phyloP scores from a whole-genome alignment of 2,797 vertebrate genomes.

The Hydrophis major region DNA sequence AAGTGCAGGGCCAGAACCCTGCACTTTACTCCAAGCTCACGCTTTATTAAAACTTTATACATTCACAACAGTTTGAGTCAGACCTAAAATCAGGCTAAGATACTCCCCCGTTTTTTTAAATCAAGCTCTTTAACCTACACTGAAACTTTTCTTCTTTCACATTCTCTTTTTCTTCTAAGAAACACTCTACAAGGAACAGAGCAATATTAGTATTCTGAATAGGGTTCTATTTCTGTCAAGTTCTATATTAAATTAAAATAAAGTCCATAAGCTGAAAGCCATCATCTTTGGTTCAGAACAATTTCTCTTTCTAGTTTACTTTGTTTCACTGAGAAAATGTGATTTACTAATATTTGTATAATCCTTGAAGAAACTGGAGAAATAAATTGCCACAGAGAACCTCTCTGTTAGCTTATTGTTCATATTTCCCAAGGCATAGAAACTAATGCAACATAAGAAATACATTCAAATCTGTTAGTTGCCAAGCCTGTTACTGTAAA shows the following conservation, averaged over 20 bases:
- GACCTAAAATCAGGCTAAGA: not conserved
- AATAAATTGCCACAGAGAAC: not conserved
- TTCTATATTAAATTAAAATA: not conserved
- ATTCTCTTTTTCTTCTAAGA: not conserved
- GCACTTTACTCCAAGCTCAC: too few relatives aligned
- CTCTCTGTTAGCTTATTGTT: not conserved
- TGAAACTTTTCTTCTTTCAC: not conserved
- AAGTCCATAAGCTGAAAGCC: not conserved
- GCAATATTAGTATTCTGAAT: not conserved
- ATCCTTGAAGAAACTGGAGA: not conserved
- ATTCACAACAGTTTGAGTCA: not conserved
- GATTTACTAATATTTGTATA: not conserved
- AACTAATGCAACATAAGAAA: not conserved
- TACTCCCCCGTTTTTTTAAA: not conserved
- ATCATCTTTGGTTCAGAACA: not conserved
- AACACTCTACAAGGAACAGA: not conserved
- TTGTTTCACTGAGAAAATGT: not conserved
- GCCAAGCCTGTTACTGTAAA: not conserved
- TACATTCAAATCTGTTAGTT: not conserved
- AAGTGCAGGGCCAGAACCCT: too few relatives aligned
- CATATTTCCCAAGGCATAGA: not conserved
- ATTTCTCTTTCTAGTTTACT: not conserved
- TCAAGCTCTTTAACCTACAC: not conserved
- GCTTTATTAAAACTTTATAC: too few relatives aligned
- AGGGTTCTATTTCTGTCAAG: not conserved